Conservation (phyloP, 1,140 invertebrate genomes). For the Heliconius eleuchia region DNA sequence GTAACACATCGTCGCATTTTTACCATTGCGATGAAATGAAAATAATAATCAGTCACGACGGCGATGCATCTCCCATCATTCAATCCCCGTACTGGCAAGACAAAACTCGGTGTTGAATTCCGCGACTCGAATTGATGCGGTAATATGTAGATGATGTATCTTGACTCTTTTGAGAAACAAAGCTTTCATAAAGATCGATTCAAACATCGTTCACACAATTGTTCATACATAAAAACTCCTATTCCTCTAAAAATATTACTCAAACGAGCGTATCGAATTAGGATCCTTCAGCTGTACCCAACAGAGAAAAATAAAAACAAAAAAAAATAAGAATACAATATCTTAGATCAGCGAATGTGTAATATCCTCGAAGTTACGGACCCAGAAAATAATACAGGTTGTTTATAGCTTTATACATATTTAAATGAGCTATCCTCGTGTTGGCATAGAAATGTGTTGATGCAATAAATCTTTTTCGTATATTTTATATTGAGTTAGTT, state of each 20-base stretch:
- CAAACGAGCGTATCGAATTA: constrained; percentile 11
- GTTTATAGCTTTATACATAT: constrained; percentile 60
- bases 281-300: neutral
- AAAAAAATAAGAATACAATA: constrained; percentile 12
- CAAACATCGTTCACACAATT: neutral
- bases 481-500: constrained; percentile 4
- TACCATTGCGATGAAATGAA: too few relatives aligned
- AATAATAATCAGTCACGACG: too few relatives aligned
- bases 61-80: too few relatives aligned
- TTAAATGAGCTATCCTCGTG: constrained; percentile 50
- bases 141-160: too few relatives aligned
- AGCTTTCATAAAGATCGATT: neutral
- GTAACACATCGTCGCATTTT: too few relatives aligned
- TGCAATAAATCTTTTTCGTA: constrained; percentile 14
- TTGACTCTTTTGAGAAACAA: too few relatives aligned
- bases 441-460: constrained; percentile 17
- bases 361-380: constrained; percentile 39
- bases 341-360: constrained; percentile 13
- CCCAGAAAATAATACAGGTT: constrained; percentile 51
- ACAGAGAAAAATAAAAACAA: neutral
- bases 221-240: neutral
- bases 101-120: too few relatives aligned
- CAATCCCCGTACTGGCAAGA: too few relatives aligned
- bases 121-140: too few relatives aligned
- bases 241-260: neutral